Base-by-base conservation (phyloP, 1,140 invertebrate species). In the Schlechtendalia chinensis region DNA sequence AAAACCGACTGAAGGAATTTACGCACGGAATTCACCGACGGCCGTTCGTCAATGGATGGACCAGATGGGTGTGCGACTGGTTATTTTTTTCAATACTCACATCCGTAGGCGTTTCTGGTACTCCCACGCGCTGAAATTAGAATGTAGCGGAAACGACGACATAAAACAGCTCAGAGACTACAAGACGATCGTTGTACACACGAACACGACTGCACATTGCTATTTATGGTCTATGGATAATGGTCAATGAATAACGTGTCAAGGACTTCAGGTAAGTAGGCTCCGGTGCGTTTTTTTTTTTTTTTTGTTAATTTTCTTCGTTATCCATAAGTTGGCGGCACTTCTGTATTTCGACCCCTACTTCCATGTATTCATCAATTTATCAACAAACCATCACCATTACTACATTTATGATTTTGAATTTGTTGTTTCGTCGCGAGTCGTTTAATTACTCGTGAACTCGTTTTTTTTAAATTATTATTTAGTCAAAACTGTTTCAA, bases 151-250 rank as follows among this genome's bases (percentile, higher is more conserved):
- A 39, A 77, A 77, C 50, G 8, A 29, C 14, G 12, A 27, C 54
- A n/a, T 12, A 32, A 22, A 56, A 24, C n/a, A 11, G 24, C 10
- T 65, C 32, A 6, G 19, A 16, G 65, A 39, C n/a, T 17, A 54
- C 16, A 6, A 6, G 19, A 56, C 8, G 22, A n/a, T 54, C 19
- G 19, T 1, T 56, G 8, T n/a, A n/a, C 19, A 22, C 19, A 53
- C 45, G 45, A 71, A 74, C 74, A 61, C 75, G 75, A 63, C 58
- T 24, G 58, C 39, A 61, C 14, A 61, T 79, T 79, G 17, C 75
- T 63, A 79, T 79, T 79, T 79, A 79, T 63, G 75, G 75, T 79
- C 59, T 79, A 79, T 63, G 75, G 75, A 61, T 45, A n/a, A 79
- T 63, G 75, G 75, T 79, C 59, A 63, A 79, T 63, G 75, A 58